Conservation (phyloP, 2,797 vertebrate genomes). For the Epinephelus awoara region DNA sequence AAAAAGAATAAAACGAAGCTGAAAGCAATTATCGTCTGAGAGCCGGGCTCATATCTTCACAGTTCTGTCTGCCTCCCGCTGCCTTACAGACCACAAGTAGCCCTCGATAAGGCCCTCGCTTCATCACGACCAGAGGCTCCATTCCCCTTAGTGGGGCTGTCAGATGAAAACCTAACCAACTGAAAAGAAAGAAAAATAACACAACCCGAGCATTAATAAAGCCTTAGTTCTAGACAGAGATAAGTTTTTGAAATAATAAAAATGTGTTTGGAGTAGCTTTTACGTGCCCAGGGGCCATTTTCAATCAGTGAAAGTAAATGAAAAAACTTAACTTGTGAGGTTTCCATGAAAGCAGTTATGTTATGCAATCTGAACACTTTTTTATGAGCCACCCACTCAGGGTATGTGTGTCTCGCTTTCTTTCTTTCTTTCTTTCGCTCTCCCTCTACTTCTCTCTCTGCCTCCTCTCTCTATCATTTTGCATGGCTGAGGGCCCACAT, state of each 20-base stretch:
- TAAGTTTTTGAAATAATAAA: conserved; percentile 46
- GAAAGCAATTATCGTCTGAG: conserved; percentile 80
- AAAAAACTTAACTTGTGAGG: conserved; percentile 39
- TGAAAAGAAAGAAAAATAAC: conserved; percentile 32
- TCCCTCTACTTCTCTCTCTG: conserved; percentile 9
- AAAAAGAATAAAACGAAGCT: conserved; percentile 70
- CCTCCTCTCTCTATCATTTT: conserved; percentile 57
- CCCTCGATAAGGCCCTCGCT: conserved; percentile 64
- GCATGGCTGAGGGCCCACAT: conserved; percentile 78
- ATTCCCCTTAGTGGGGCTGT: conserved; percentile 14
- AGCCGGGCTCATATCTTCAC: conserved; percentile 63
- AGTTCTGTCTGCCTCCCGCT: conserved; percentile 58
- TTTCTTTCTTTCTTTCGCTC: neutral
- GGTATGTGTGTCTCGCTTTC: conserved; percentile 4
- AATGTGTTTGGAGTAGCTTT: conserved; percentile 37
- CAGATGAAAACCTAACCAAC: conserved; percentile 50
- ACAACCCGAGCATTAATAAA: conserved; percentile 31
- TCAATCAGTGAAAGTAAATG: conserved; percentile 39
- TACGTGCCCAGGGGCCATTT: conserved; percentile 25
- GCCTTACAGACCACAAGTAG: conserved; percentile 66
- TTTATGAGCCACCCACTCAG: conserved; percentile 64
- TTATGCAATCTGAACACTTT: conserved; percentile 63
- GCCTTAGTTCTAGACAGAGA: conserved; percentile 25
- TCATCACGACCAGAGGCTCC: conserved; percentile 38
- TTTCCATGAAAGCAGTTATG: conserved; percentile 47